A percentile compares a stretch with the other conserved stretches of the same genome.
phyloP scores from a whole-genome alignment of 2,888 invertebrate species.

The Limnephilus lunatus region DNA sequence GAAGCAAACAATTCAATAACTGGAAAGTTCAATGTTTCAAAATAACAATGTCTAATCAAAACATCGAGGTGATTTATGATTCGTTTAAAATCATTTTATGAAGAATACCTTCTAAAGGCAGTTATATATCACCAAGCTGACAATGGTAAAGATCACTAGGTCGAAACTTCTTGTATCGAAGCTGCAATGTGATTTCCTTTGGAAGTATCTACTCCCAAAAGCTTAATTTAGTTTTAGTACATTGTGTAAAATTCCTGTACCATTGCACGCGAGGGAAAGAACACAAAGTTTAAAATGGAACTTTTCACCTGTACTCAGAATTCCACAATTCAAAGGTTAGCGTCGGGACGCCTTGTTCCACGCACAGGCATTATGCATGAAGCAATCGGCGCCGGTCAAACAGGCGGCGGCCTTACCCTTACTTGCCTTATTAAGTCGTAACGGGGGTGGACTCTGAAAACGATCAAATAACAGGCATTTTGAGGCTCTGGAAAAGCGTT shows the following conservation, averaged over 20 bases:
- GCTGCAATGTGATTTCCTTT: neutral
- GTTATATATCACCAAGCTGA: neutral
- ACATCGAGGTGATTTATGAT: neutral
- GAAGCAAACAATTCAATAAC: neutral
- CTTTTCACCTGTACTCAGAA: neutral
- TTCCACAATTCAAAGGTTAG: neutral
- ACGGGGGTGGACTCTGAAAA: neutral
- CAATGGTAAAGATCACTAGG: neutral
- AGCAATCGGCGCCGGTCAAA: slow-evolving; percentile 47
- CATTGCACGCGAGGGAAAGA: neutral
- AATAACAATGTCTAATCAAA: neutral
- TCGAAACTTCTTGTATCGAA: neutral
- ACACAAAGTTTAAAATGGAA: neutral
- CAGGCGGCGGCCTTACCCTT: slow-evolving; percentile 16
- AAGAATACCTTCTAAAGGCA: neutral
- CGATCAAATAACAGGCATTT: neutral
- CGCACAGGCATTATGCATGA: slow-evolving; percentile 43
- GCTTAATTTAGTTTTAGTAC: neutral
- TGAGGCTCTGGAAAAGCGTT: neutral
- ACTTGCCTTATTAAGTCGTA: slow-evolving; percentile 25
- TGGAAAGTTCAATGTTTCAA: neutral
- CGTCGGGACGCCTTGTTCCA: slow-evolving; percentile 26
- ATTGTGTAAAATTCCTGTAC: neutral
- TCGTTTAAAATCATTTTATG: neutral
- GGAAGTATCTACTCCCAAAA: neutral